Conservation (phyloP, 2,797 vertebrate genomes). For the Catharus ustulatus region DNA sequence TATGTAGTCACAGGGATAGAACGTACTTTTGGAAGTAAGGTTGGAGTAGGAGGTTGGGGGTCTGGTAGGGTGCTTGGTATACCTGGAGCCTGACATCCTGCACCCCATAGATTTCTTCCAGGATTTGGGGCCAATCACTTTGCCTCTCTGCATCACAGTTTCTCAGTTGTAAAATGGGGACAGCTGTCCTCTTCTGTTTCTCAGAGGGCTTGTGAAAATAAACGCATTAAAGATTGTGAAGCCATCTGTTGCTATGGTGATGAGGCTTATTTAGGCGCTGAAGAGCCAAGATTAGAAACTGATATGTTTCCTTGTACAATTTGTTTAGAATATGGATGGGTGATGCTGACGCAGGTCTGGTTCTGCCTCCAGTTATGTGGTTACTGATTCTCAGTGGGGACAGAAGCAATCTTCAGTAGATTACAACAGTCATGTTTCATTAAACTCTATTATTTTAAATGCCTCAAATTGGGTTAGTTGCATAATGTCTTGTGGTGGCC, state of each 20-base stretch:
- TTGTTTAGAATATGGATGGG: constrained; percentile 41
- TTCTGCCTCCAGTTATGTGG: constrained; percentile 15
- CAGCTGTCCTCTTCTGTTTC: constrained; percentile 29
- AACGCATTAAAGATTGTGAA: constrained; percentile 49
- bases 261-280: background rate
- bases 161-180: background rate
- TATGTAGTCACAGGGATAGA: background rate
- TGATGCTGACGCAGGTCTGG: background rate
- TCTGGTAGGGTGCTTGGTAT: background rate
- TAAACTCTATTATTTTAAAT: background rate
- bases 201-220: constrained; percentile 56
- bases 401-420: background rate
- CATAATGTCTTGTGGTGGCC: constrained; percentile 7
- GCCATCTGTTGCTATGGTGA: constrained; percentile 58
- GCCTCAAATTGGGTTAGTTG: constrained; percentile 17
- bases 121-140: background rate
- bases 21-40: background rate
- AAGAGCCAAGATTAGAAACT: constrained; percentile 52
- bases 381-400: background rate
- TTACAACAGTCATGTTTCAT: background rate
- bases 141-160: background rate
- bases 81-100: background rate
- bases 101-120: background rate
- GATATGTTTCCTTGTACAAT: constrained; percentile 36
- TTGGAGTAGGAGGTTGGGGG: background rate